These are phyloP conservation scores for Netelia inedita DNA, from an alignment of 2,888 invertebrate genomes.

Conservation along the genomic window DNA sequence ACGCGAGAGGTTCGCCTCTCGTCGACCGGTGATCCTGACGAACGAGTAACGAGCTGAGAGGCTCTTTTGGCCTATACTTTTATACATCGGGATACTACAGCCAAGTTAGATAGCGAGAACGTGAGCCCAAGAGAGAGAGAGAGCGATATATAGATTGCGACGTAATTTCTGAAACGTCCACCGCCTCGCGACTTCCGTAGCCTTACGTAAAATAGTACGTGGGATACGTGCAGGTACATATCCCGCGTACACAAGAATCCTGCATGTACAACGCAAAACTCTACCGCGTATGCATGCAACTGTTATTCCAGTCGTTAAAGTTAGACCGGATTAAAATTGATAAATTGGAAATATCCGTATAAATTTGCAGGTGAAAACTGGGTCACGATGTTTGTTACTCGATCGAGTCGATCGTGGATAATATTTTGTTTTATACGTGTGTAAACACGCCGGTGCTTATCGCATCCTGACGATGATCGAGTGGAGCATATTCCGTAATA, in stretches of 20 bases:
- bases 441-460: too few species aligned
- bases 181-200: constrained; percentile 60
- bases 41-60: constrained; percentile 7
- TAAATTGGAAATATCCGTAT: too few species aligned
- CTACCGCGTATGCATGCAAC: not conserved
- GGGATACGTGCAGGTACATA: constrained; percentile 14
- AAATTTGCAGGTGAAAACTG: too few species aligned
- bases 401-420: too few species aligned
- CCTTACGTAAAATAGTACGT: constrained; percentile 61
- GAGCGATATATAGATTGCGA: constrained; percentile 32
- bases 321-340: too few species aligned
- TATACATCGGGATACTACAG: constrained; percentile 6
- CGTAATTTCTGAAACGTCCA: constrained; percentile 62
- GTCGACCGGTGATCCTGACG: not conserved
- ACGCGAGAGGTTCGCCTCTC: not conserved
- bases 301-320: not conserved
- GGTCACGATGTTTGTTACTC: too few species aligned
- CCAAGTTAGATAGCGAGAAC: not conserved
- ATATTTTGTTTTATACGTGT: too few species aligned
- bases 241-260: too few species aligned
- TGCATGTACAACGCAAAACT: too few species aligned
- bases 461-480: too few species aligned
- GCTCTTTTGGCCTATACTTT: constrained; percentile 11
- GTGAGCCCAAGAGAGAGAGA: constrained; percentile 33
- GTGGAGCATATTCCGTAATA: too few species aligned